These are phyloP conservation scores for Abrostola tripartita DNA, from an alignment of 2,888 invertebrate genomes.

Conservation along the genomic window DNA sequence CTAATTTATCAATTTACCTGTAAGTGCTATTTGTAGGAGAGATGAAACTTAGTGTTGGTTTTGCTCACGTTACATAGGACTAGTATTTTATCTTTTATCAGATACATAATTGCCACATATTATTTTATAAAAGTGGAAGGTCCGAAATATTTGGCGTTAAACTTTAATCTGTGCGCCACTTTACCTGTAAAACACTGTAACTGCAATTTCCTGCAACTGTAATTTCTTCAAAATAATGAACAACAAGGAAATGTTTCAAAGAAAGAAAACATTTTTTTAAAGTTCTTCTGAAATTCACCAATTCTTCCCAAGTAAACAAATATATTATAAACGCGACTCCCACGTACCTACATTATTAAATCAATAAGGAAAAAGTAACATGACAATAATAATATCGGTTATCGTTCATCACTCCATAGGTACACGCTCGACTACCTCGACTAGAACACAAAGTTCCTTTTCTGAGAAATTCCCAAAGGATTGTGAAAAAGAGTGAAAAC, in stretches of 20 bases:
- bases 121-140: no score
- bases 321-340: not conserved
- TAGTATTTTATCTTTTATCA: no score
- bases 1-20: constrained; percentile 6
- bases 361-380: not conserved
- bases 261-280: not conserved
- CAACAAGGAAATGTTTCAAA: not conserved
- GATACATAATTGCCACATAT: no score
- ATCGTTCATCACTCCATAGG: constrained; percentile 22
- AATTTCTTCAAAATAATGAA: not conserved
- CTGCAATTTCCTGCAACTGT: no score
- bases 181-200: no score
- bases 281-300: not conserved
- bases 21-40: constrained; percentile 12
- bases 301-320: not conserved
- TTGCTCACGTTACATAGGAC: no score
- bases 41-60: constrained; percentile 8
- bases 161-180: no score
- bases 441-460: constrained; percentile 12
- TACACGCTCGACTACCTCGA: constrained; percentile 10
- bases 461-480: constrained; percentile 15
- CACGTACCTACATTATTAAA: constrained; percentile 5
- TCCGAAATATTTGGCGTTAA: no score
- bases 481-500: constrained; percentile 18
- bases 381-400: constrained; percentile 11